phyloP scores from a whole-genome alignment of 35 echinoderm and acorn worm species.

The Ophioderma brevispina region DNA sequence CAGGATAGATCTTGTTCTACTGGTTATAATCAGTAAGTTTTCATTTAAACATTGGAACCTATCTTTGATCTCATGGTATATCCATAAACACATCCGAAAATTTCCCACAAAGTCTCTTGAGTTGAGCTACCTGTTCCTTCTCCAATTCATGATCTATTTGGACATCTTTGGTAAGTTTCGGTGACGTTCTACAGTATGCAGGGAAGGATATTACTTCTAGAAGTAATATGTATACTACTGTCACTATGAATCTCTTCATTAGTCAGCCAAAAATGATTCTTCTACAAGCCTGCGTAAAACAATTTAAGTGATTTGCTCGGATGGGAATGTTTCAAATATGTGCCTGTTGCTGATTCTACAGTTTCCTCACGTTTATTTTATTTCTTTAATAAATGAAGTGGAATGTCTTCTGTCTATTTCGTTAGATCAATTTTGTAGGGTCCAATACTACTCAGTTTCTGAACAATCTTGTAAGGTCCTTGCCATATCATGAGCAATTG shows the following conservation, averaged over 20 bases:
- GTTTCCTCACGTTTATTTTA: conserved; percentile 1
- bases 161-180: conserved; percentile 37
- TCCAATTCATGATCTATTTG: not conserved
- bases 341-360: not conserved
- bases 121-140: not conserved
- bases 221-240: not conserved
- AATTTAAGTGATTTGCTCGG: not conserved
- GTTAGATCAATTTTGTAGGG: conserved; percentile 18
- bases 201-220: conserved; percentile 6
- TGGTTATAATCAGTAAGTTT: conserved; percentile 35
- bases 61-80: conserved; percentile 52
- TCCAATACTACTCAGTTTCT: conserved; percentile 33
- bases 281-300: not conserved
- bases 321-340: too few species aligned
- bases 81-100: conserved; percentile 32
- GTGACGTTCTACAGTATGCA: not conserved
- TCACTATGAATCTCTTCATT: not conserved
- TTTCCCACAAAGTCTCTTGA: conserved; percentile 7
- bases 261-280: not conserved
- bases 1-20: conserved; percentile 24
- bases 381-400: conserved; percentile 34
- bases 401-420: conserved; percentile 32
- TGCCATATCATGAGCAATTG: conserved; percentile 44
- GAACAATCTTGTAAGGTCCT: conserved; percentile 20
- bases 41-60: conserved; percentile 32